Base-by-base conservation (phyloP, 2,888 invertebrate species). In the Serrognathus titanus region DNA sequence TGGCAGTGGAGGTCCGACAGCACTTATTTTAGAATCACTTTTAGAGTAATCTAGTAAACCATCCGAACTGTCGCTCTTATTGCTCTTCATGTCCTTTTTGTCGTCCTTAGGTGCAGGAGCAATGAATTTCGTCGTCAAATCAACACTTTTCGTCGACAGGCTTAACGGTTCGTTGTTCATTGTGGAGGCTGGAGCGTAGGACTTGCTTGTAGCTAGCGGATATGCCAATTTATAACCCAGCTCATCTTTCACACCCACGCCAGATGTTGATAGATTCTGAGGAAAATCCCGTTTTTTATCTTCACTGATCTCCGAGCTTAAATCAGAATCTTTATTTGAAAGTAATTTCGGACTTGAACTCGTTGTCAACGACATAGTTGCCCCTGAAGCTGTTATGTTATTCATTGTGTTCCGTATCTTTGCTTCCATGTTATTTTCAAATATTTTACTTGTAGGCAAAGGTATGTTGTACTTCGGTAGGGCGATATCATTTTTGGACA, bases 1-100 rank as follows among this genome's bases (percentile, higher is more conserved):
- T 4, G 51, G 40, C 12, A 57, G 31, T 46, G 58, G 43, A 36
- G 49, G 53, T 10, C 46, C 41, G 24, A 48, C 10, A n/a, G n/a
- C 24, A n/a, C 45, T 47, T 8, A 48, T 12, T 45, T 54, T 58
- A 12, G 55, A 53, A 45, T 59, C 45, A 8, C 60, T 47, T 10
- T 84, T 80, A 0, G 87, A 86, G 69, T 86, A 87, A 69, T 87
- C 87, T 54, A 88, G 69, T 57, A 88, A 69, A 78, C 86, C 83
- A 66, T 88, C 88, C 1, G 84, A 82, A 0, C 84, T 63, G 52
- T 71, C 71, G n/a, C 62, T 67, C 43, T 69, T 66, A 50, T 55
- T 62, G 52, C 63, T 65, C 46, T 65, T 63, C 12, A 58, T 55
- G 39, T 73, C 70, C 48, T 69, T 68, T 53, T 71, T 75, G 59